Percentiles rank a stretch among this genome's conserved stretches.
phyloP scores from a whole-genome alignment of 2,888 invertebrate species.

The Orgyia antiqua region DNA sequence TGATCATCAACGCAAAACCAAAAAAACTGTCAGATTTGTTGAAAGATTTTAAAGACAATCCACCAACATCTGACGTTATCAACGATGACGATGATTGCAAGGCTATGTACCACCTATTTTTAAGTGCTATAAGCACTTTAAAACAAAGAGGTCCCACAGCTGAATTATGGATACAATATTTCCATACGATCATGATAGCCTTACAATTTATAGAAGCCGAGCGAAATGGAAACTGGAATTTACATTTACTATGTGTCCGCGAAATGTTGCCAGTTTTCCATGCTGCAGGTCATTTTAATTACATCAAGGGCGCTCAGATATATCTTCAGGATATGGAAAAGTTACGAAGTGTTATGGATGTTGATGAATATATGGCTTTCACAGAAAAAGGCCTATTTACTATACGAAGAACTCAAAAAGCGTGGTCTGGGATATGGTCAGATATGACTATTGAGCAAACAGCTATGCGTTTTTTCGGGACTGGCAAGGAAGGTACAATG shows the following conservation, averaged over 20 bases:
- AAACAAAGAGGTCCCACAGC: background rate
- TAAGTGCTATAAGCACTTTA: background rate
- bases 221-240: slow-evolving; percentile 29
- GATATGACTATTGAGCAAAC: slow-evolving; percentile 19
- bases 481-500: background rate
- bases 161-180: slow-evolving; percentile 19
- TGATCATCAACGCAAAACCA: too few relatives aligned
- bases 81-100: too few relatives aligned
- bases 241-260: slow-evolving; percentile 6
- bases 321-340: background rate
- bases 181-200: slow-evolving; percentile 20
- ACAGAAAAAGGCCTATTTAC: background rate
- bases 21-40: too few relatives aligned
- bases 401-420: background rate
- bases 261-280: background rate
- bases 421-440: background rate
- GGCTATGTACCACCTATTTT: slow-evolving; percentile 8
- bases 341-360: background rate
- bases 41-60: too few relatives aligned
- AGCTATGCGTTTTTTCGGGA: background rate
- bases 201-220: slow-evolving; percentile 31
- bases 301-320: background rate
- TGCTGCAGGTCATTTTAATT: background rate
- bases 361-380: background rate
- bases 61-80: too few relatives aligned